Evolutionary conservation across 2,113 vertebrate genomes (phyloP).

Genomic region (Sterna hirundo): DNA sequence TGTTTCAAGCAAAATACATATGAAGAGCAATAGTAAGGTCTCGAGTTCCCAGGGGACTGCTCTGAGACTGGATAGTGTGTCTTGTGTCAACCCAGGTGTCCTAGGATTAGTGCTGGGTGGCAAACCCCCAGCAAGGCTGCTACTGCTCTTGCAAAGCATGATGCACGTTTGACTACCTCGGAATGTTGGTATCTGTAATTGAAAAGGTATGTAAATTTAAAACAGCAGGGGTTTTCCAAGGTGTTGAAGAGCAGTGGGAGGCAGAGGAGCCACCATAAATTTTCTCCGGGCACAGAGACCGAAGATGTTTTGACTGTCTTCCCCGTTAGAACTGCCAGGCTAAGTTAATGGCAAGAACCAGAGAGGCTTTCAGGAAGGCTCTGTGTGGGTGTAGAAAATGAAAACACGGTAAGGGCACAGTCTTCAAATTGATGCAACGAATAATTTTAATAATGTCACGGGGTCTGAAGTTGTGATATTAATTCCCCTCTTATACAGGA

Average conservation of each 20-base stretch:
- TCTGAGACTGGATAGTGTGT: not conserved
- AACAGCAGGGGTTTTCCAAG: not conserved
- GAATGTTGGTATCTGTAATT: not conserved
- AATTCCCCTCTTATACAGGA: not conserved
- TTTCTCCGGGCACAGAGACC: not conserved
- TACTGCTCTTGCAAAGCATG: not conserved
- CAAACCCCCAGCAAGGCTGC: not conserved
- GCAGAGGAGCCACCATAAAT: not conserved
- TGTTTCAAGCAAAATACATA: not conserved
- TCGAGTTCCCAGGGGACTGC: not conserved
- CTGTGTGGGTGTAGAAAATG: not conserved
- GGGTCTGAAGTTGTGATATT: not conserved
- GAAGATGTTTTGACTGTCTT: not conserved
- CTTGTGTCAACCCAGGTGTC: not conserved
- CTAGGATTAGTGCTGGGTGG: not conserved
- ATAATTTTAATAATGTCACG: not conserved
- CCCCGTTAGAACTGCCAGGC: not conserved
- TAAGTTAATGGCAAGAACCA: not conserved
- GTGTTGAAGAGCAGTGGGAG: conserved; percentile 1
- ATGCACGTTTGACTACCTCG: not conserved
- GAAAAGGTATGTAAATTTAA: not conserved
- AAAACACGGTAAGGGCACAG: not conserved
- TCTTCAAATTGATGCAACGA: not conserved
- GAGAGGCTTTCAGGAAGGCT: conserved; percentile 7
- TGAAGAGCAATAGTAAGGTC: not conserved